Conservation (phyloP, 2,888 invertebrate genomes). For the Limnephilus marmoratus region DNA sequence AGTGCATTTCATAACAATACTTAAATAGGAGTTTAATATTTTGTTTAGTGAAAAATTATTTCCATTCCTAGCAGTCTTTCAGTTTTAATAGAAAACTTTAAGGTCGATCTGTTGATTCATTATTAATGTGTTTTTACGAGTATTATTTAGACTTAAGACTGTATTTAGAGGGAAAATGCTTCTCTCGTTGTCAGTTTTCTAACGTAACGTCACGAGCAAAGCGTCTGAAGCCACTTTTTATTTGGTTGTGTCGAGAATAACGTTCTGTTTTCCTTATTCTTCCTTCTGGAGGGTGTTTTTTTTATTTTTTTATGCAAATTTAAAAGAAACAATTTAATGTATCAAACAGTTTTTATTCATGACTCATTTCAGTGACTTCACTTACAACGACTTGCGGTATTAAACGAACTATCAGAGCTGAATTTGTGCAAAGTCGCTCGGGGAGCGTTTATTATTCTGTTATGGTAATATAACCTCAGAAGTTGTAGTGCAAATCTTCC, state of each 20-base stretch:
- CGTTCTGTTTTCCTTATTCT: neutral
- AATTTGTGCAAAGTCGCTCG: slow-evolving; percentile 12
- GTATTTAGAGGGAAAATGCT: neutral
- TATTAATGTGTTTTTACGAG: no score
- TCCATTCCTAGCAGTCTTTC: no score
- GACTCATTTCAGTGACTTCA: neutral
- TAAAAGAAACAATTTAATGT: neutral
- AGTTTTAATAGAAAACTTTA: no score
- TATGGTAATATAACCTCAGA: slow-evolving; percentile 44
- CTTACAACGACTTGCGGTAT: neutral
- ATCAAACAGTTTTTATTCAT: neutral
- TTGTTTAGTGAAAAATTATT: no score
- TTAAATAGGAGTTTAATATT: no score
- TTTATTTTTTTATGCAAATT: neutral
- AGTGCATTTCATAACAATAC: no score
- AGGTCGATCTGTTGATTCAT: no score
- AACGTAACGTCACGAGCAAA: neutral
- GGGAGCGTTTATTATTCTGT: slow-evolving; percentile 30
- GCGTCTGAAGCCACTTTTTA: neutral
- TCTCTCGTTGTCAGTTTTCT: neutral
- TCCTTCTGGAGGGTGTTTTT: neutral
- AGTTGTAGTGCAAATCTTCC: slow-evolving; percentile 36
- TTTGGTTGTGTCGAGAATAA: neutral
- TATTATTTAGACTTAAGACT: no score
- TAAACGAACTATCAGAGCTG: slow-evolving; percentile 11